Conservation (phyloP, 2,888 invertebrate species). For the Labia minor region DNA sequence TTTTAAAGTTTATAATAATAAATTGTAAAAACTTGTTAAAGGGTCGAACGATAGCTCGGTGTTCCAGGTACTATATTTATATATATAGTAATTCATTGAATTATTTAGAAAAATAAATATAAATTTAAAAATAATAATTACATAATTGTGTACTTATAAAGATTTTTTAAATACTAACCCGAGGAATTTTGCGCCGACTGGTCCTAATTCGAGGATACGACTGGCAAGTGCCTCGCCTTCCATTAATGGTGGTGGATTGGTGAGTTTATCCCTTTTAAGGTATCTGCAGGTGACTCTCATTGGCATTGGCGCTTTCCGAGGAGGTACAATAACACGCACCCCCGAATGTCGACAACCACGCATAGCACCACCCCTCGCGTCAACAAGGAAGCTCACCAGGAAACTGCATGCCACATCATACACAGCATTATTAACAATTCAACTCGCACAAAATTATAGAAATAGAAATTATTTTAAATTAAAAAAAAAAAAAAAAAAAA, state of each 20-base stretch:
- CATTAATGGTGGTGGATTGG: conserved; percentile 91
- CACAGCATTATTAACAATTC: neutral
- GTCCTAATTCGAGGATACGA: conserved; percentile 87
- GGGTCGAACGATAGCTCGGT: no score
- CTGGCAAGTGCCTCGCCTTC: conserved; percentile 97
- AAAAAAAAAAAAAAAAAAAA: no score
- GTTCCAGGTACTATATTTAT: no score
- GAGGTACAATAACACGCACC: conserved; percentile 91
- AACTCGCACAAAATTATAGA: no score
- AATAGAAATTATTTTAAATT: no score
- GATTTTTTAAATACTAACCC: no score
- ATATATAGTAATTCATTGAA: no score
- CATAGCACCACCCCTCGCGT: conserved; percentile 98
- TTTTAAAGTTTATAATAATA: no score
- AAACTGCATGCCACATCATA: conserved; percentile 50
- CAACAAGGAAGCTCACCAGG: conserved; percentile 97
- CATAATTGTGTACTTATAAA: no score
- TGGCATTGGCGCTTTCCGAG: conserved; percentile 87
- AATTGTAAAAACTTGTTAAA: no score
- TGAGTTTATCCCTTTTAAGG: conserved; percentile 58
- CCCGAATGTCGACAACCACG: conserved; percentile 96
- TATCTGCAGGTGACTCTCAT: conserved; percentile 93
- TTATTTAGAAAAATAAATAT: no score
- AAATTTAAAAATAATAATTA: no score
- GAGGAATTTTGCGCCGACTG: conserved; percentile 89